Conservation (phyloP, 2,888 invertebrate genomes). For the Diaperis boleti region DNA sequence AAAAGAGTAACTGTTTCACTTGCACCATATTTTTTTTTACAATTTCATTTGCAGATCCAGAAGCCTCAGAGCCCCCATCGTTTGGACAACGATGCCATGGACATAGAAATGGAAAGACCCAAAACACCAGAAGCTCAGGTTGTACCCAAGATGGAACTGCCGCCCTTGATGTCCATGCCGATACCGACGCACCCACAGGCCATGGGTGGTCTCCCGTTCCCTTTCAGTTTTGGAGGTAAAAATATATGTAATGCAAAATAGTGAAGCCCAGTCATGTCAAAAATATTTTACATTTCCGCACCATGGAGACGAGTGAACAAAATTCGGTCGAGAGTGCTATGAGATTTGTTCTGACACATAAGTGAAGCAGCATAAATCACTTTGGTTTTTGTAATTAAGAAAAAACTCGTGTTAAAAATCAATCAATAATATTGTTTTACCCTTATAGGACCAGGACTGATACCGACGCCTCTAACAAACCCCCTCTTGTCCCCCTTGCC, state of each 20-base stretch:
- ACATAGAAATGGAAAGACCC: constrained; percentile 61
- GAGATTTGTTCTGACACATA: too few relatives aligned
- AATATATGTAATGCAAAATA: too few relatives aligned
- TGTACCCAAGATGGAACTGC: constrained; percentile 46
- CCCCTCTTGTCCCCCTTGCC: constrained; percentile 68
- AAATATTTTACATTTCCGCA: too few relatives aligned
- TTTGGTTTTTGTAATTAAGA: background rate
- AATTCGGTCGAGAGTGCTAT: too few relatives aligned
- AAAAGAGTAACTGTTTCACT: constrained; percentile 52
- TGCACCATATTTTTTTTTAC: background rate
- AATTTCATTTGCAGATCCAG: constrained; percentile 39
- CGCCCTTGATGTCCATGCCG: constrained; percentile 37
- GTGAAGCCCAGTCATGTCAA: too few relatives aligned
- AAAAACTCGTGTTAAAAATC: background rate
- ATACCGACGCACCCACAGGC: constrained; percentile 44
- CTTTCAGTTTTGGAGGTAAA: constrained; percentile 67
- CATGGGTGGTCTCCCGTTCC: constrained; percentile 65
- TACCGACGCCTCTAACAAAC: constrained; percentile 71
- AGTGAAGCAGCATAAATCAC: too few relatives aligned
- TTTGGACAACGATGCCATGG: constrained; percentile 52
- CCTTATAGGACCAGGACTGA: constrained; percentile 71
- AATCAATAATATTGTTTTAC: background rate
- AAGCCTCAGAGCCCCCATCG: constrained; percentile 52
- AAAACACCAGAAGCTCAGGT: constrained; percentile 63
- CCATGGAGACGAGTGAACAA: too few relatives aligned